Conservation (phyloP, 2,888 invertebrate species). For the Eristalinus sepulchralis region DNA sequence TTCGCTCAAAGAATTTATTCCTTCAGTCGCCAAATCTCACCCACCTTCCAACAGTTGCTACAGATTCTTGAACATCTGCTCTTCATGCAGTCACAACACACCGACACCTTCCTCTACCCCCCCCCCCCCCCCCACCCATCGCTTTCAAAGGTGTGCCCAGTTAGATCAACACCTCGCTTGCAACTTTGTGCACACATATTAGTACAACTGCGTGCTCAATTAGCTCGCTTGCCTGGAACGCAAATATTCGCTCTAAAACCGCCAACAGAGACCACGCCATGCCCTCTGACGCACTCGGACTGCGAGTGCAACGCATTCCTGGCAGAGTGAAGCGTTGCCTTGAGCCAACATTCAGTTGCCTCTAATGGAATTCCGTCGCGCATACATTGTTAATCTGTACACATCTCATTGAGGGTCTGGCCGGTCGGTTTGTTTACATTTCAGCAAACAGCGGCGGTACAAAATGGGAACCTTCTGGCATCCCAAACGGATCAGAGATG, state of each 20-base stretch:
- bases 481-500: background rate
- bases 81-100: too few species aligned
- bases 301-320: conserved; percentile 10
- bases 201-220: conserved; percentile 56
- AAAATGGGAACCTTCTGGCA: background rate
- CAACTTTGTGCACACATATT: conserved; percentile 12
- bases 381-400: background rate
- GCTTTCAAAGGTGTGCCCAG: background rate
- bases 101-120: too few species aligned
- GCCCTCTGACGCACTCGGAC: background rate
- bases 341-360: background rate
- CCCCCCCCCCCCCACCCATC: too few species aligned
- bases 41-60: too few species aligned
- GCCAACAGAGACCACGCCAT: too few species aligned
- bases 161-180: background rate
- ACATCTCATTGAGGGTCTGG: background rate
- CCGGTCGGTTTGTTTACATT: background rate
- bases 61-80: too few species aligned
- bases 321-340: background rate
- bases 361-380: conserved; percentile 16
- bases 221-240: conserved; percentile 34
- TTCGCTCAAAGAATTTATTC: too few species aligned
- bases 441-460: background rate
- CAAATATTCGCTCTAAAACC: conserved; percentile 27
- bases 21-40: too few species aligned